A percentile compares a stretch with the other conserved stretches of the same genome.
Evolutionary conservation across 2,797 vertebrate genomes (phyloP).

Genomic region (Labroides dimidiatus): DNA sequence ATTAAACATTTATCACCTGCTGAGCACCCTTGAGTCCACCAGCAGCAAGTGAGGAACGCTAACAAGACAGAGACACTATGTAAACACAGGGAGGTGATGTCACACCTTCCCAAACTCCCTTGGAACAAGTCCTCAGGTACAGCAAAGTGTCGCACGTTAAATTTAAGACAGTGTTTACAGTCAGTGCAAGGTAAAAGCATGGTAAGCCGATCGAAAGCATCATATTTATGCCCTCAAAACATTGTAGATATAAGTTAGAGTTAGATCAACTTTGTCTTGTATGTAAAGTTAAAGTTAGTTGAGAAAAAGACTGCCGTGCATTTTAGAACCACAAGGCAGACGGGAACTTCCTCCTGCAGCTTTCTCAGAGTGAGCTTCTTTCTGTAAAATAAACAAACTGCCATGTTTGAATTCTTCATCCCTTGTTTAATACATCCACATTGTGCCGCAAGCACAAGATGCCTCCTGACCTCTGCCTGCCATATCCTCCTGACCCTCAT

Average conservation of each 20-base stretch:
- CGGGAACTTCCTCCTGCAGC: not conserved
- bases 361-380: not conserved
- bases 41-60: constrained; percentile 52
- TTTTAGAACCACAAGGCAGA: not conserved
- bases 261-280: not conserved
- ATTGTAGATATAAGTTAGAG: not conserved
- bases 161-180: constrained; percentile 23
- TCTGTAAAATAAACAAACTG: constrained; percentile 20
- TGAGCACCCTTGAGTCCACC: constrained; percentile 48
- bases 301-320: not conserved
- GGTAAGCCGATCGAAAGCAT: constrained; percentile 1
- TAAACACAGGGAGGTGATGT: constrained; percentile 37
- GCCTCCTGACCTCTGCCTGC: constrained; percentile 37
- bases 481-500: constrained; percentile 18
- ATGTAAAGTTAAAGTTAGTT: constrained; percentile 3
- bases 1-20: constrained; percentile 69
- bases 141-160: constrained; percentile 9
- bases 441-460: constrained; percentile 29
- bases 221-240: not conserved
- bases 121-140: constrained; percentile 37
- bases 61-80: constrained; percentile 46
- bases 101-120: constrained; percentile 43
- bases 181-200: constrained; percentile 7
- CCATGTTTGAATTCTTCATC: constrained; percentile 28
- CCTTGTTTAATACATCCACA: constrained; percentile 22